A percentile compares a stretch with the other conserved stretches of the same genome.
Evolutionary conservation across 2,888 invertebrate genomes (phyloP).

Genomic region (Euclidia mi): DNA sequence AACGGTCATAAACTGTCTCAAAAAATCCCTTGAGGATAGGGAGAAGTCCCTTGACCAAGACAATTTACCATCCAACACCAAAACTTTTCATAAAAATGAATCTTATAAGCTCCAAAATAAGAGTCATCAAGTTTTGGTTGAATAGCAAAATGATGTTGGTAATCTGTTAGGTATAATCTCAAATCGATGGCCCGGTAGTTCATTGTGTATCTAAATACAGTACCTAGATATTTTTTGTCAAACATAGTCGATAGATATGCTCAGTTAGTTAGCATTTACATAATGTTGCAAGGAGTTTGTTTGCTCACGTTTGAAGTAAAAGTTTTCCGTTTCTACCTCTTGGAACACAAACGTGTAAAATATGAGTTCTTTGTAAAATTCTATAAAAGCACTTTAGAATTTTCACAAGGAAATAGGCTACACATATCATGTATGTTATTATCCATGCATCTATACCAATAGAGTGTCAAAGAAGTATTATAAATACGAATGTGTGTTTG

Average conservation of each 20-base stretch:
- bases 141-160: background rate
- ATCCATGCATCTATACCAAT: too few relatives aligned
- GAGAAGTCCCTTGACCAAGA: conserved; percentile 31
- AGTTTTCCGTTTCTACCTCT: too few relatives aligned
- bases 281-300: background rate
- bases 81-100: conserved; percentile 20
- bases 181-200: conserved; percentile 58
- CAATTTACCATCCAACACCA: background rate
- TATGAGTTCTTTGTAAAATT: too few relatives aligned
- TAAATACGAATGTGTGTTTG: too few relatives aligned
- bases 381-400: too few relatives aligned
- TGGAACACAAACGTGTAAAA: too few relatives aligned
- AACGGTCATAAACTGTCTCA: conserved; percentile 66
- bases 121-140: background rate
- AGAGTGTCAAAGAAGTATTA: too few relatives aligned
- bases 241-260: conserved; percentile 27
- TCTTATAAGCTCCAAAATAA: rapidly evolving
- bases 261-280: conserved; percentile 19
- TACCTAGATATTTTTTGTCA: conserved; percentile 38
- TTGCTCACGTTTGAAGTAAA: too few relatives aligned
- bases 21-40: conserved; percentile 62
- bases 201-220: conserved; percentile 44
- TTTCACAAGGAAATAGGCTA: too few relatives aligned
- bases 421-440: too few relatives aligned
- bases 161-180: conserved; percentile 52